Evolutionary conservation across 2,888 invertebrate genomes (phyloP), one percentile per base, ranked within the genome.

Genomic region (Dryadula phaetusa): DNA sequence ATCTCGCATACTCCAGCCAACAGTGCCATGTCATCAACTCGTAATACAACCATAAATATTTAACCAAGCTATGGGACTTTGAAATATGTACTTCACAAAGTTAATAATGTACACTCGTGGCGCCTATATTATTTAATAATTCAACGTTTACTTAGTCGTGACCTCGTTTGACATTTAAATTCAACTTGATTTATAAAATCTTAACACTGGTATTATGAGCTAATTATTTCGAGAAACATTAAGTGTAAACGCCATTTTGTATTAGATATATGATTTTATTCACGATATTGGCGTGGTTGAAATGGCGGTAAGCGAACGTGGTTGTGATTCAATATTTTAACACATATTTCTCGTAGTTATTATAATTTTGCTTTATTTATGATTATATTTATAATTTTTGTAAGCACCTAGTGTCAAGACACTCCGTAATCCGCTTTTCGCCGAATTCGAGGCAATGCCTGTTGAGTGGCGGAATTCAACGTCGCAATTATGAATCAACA

Each of bases 11-110:
- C 53, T 14, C 16, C 28, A n/a, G 40, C 22, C 14, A 54, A 18
- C 60, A 28, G 12, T 28, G 42, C 42, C 18, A 58, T 47, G 44
- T 49, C 61, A 64, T 64, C 44, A 63, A 53, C 18, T 58, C 20
- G 28, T 67, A 62, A 67, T 62, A 42, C 34, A 47, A 40, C 53
- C 64, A 64, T 73, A 58, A 73, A 72, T 73, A 73, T 70, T 70
- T 62, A 69, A 70, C 44, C 34, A 14, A 60, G 47, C 34, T 42
- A 62, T 67, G 62, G 66, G 63, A 63, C 52, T 44, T 53, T 56
- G 61, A 56, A 58, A 66, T 72, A 56, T 37, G 69, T 67, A 64
- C 67, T 70, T 70, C 62, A 64, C 28, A 16, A 25, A 46, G 52
- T 68, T 67, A 67, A 70, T 72, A 65, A 68, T 64, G 54, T 64